Percentiles rank a stretch among this genome's conserved stretches.
phyloP scores from a whole-genome alignment of 2,888 invertebrate genomes.

The Tenodera sinensis region DNA sequence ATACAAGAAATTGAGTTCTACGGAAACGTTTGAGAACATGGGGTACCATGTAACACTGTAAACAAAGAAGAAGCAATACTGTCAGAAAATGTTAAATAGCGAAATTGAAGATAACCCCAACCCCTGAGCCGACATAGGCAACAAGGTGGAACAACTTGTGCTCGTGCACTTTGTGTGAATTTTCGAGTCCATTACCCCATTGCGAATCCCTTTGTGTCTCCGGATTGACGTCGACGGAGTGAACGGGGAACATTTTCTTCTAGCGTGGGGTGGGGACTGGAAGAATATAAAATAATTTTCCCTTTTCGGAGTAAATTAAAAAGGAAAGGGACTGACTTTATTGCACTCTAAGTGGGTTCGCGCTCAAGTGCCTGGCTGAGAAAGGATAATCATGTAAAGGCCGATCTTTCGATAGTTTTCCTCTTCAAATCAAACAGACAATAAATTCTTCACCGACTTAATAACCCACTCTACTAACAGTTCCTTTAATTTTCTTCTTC shows the following conservation, averaged over 20 bases:
- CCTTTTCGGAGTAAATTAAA: not conserved
- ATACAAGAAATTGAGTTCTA: too few species aligned
- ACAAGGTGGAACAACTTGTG: not conserved
- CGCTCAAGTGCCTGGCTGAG: not conserved
- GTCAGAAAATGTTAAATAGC: not conserved
- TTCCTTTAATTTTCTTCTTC: not conserved
- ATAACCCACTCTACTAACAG: not conserved
- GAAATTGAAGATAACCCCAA: not conserved
- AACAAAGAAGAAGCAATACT: not conserved
- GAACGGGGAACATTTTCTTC: not conserved
- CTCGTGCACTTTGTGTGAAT: not conserved
- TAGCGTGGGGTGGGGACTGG: not conserved
- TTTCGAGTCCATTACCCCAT: slow-evolving; percentile 12
- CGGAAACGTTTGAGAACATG: too few species aligned
- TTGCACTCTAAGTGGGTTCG: too few species aligned
- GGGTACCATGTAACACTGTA: too few species aligned
- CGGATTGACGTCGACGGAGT: not conserved
- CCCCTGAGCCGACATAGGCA: not conserved
- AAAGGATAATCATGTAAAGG: not conserved
- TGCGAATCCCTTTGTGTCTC: not conserved
- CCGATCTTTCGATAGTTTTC: not conserved
- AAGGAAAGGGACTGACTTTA: not conserved
- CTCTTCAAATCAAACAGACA: not conserved
- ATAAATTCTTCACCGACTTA: not conserved
- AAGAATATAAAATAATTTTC: slow-evolving; percentile 8